Evolutionary conservation across 2,113 vertebrate species (phyloP), one percentile per base, ranked within the genome.

Genomic region (Pimephales promelas): DNA sequence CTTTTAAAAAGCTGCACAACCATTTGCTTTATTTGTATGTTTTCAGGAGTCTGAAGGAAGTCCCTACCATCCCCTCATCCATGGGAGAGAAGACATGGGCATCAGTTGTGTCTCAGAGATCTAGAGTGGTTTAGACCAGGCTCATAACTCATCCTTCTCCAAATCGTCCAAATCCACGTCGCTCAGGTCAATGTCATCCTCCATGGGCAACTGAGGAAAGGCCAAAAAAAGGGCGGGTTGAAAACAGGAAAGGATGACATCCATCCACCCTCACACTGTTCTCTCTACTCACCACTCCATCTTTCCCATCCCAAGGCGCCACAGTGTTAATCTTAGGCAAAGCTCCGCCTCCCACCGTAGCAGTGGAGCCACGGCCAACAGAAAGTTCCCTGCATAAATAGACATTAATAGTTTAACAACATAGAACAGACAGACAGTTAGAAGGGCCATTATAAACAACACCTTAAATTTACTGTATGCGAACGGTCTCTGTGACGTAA

Each of bases 181-280:
- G 1, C 96, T 99, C 88, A 98, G 95, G 90, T 99, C 97, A 28
- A 97, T 97, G 31, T 99, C 97, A 0, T 99, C 98, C 93, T 98
- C 97, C 87, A 92, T 92, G 0, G 97, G 98, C 87, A 98, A 96
- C 98, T 99, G 88, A 62, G 68, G 36, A 40, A 57, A 59, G 87
- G 1, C 74, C 47, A 75, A 52, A 52, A 10, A 54, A 24, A 2
- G 2, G 28, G 43, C 9, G 26, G 14, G 16, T 54, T 75, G 16
- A 75, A 26, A 54, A 75, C 28, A 45, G 13, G 31, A 71, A 71
- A 26, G 18, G 5, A 3, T 31, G 20, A 22, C 28, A 28, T 43
- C 5, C 6, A 43, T 24, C 10, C 28, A 22, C 13, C 7, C 3
- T n/a, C 1, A 10, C 22, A 7, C 0, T n/a, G 18, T 20, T 28